phyloP scores from a whole-genome alignment of 2,113 vertebrate species.

The Muntiacus muntjak region DNA sequence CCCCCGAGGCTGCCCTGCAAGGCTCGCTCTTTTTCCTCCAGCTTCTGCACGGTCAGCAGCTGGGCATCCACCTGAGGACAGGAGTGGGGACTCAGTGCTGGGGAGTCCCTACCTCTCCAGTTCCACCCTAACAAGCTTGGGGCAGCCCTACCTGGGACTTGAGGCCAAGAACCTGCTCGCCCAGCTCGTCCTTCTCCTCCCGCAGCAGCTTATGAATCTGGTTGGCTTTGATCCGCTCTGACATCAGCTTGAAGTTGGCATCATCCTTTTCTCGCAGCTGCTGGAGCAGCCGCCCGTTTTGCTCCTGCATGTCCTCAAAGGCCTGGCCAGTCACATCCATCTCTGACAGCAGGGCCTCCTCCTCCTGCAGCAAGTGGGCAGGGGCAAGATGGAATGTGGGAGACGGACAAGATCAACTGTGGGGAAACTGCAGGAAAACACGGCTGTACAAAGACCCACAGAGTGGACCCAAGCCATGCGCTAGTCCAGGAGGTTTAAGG shows the following conservation, averaged over 20 bases:
- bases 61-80: conserved; percentile 90
- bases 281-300: conserved; percentile 93
- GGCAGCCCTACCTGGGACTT: conserved; percentile 88
- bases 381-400: neutral
- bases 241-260: conserved; percentile 97
- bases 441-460: neutral
- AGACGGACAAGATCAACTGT: neutral
- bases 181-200: conserved; percentile 94
- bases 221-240: conserved; percentile 94
- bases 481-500: neutral
- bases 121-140: neutral
- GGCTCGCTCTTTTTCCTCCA: conserved; percentile 93
- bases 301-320: conserved; percentile 97
- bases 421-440: neutral
- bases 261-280: conserved; percentile 95
- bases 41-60: conserved; percentile 91
- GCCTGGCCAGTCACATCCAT: conserved; percentile 97
- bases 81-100: neutral
- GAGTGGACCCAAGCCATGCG: too few species aligned
- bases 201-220: conserved; percentile 95
- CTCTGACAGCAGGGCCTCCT: conserved; percentile 93
- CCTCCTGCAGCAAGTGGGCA: conserved; percentile 82
- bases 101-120: neutral
- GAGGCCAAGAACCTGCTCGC: conserved; percentile 91
- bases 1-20: conserved; percentile 87